Base-by-base conservation (phyloP, 2,113 vertebrate genomes). In the Clarias magur region DNA sequence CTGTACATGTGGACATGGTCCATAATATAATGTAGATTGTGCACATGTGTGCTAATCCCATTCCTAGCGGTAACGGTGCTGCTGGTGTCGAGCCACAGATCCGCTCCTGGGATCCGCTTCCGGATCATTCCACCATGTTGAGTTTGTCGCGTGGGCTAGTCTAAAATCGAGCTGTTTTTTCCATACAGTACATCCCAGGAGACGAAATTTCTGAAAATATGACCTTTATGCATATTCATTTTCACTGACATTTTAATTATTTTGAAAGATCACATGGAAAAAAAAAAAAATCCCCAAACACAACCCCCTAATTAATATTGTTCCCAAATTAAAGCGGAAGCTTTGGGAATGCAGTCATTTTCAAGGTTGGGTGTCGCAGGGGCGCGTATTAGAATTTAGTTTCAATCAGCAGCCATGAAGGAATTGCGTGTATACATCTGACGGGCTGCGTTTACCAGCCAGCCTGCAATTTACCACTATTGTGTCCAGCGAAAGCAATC, bases 401-500 rank as follows among this genome's bases (percentile, higher is more conserved):
- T 91, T 88, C 89, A 92, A 89, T 91, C 91, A 91, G 85, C 84
- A 88, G 56, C 27, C 82, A 65, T 63, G 85, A 87, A 90, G 87
- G 88, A 91, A 93, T 91, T 88, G 85, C 84, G 87, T 88, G 83
- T 87, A 83, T 87, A 89, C 82, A 79, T 91, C 86, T 91, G 88
- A 90, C 88, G 68, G 87, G 81, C 86, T 70, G 67, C 76, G 82
- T 88, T 93, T 88, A 92, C 88, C 90, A 91, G 90, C 91, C 91
- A 88, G 85, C 54, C 65, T 88, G 89, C 89, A 91, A 90, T 91
- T 92, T 90, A 89, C 87, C 70, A 73, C 86, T 67, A 85, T 91
- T 83, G 88, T 90, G 90, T 82, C 88, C 80, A 70, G 85, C 88
- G 88, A 91, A 90, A 91, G 88, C 87, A 92, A 92, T 91, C 91